Conservation (phyloP, 2,797 vertebrate genomes). For the Tauraco hartlaubi region DNA sequence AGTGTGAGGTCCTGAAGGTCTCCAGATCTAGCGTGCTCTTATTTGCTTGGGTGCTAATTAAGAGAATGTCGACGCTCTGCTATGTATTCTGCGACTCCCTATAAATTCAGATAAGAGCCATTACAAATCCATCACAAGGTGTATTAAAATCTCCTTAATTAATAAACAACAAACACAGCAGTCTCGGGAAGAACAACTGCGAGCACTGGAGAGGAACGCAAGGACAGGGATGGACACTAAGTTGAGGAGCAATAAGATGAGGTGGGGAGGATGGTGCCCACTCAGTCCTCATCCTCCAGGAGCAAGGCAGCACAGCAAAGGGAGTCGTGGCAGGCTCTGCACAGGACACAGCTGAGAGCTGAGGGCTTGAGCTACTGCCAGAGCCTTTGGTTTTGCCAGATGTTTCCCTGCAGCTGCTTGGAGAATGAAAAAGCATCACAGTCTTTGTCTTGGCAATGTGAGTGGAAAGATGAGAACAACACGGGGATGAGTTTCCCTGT, state of each 20-base stretch:
- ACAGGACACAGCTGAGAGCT: rapidly evolving
- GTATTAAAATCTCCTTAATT: slow-evolving; percentile 7
- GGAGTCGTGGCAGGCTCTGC: neutral
- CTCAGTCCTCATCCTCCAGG: neutral
- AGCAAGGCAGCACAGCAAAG: neutral
- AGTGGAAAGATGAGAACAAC: neutral
- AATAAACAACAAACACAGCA: neutral
- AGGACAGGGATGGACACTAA: neutral
- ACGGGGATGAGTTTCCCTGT: neutral
- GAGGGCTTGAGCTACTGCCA: too few relatives aligned
- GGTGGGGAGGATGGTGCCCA: neutral
- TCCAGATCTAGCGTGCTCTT: neutral
- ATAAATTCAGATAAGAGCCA: slow-evolving; percentile 26
- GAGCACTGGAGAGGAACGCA: neutral
- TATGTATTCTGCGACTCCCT: neutral
- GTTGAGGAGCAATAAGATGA: rapidly evolving
- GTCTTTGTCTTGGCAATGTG: neutral
- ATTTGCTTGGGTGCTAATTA: slow-evolving; percentile 22
- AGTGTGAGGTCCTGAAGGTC: neutral
- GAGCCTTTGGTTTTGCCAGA: neutral
- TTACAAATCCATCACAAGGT: slow-evolving; percentile 29
- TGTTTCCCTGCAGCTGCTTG: neutral
- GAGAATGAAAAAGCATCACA: neutral
- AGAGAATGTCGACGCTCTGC: neutral
- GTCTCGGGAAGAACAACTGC: neutral